Evolutionary conservation across 2,113 vertebrate species (phyloP).

Genomic region (Dryoscopus gambensis): DNA sequence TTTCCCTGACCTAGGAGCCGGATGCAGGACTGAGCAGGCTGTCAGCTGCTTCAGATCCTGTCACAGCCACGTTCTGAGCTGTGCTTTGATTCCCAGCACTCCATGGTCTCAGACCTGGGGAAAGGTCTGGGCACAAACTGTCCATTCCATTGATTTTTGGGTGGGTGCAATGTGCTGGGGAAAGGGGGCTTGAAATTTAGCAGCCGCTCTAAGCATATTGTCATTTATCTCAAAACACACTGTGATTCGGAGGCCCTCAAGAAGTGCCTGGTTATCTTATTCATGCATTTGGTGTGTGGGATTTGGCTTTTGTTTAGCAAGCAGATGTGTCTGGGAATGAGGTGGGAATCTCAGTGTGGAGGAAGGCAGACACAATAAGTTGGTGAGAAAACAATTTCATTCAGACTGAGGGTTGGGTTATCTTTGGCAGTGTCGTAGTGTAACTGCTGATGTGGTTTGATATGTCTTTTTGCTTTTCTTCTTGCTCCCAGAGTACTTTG

Average conservation of each 20-base stretch:
- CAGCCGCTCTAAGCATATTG: background rate
- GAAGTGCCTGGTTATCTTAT: background rate
- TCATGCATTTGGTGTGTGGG: background rate
- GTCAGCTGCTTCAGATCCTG: background rate
- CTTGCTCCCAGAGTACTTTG: conserved; percentile 86
- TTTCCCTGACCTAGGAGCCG: background rate
- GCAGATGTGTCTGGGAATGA: background rate
- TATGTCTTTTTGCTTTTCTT: conserved; percentile 56
- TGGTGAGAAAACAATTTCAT: background rate
- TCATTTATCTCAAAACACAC: background rate
- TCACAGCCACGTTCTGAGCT: background rate
- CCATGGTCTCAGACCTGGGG: background rate
- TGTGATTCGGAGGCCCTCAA: background rate
- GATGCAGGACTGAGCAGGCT: background rate
- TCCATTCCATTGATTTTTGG: background rate
- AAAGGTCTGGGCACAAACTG: background rate
- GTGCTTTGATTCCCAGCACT: background rate
- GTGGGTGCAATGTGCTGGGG: background rate
- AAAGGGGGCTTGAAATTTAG: background rate
- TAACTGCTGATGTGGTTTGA: conserved; percentile 66
- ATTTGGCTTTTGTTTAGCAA: background rate
- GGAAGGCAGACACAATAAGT: background rate
- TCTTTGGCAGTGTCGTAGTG: background rate
- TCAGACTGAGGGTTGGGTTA: background rate
- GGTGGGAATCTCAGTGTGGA: background rate